These are phyloP conservation scores for Manduca sexta DNA, from an alignment of 1,140 invertebrate species.

Conservation along the genomic window DNA sequence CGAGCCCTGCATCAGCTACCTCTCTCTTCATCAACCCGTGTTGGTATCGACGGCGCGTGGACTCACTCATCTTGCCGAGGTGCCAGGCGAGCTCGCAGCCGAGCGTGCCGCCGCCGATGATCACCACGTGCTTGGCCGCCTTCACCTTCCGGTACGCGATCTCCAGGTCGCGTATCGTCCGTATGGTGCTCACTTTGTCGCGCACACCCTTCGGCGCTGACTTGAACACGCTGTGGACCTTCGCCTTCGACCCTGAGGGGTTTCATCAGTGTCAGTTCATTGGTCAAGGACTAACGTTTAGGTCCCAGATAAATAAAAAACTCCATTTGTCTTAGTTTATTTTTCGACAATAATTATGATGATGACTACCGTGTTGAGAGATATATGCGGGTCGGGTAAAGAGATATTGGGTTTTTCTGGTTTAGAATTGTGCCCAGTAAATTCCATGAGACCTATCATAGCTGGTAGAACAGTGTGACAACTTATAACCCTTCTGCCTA, in stretches of 20 bases:
- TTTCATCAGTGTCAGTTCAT: not conserved
- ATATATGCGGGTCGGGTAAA: not conserved
- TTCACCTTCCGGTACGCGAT: constrained; percentile 49
- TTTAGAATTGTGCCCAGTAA: too few relatives aligned
- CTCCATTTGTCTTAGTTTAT: not conserved
- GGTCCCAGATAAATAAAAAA: not conserved
- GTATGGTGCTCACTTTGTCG: constrained; percentile 31
- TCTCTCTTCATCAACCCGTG: too few relatives aligned
- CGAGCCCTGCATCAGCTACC: too few relatives aligned
- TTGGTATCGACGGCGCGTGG: constrained; percentile 25
- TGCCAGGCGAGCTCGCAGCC: constrained; percentile 52
- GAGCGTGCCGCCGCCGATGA: constrained; percentile 43
- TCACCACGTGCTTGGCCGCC: constrained; percentile 39
- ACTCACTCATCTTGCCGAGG: constrained; percentile 52
- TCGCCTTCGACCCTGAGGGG: constrained; percentile 41
- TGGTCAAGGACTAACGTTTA: too few relatives aligned
- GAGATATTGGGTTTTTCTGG: too few relatives aligned
- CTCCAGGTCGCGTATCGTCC: constrained; percentile 51
- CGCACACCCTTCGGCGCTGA: constrained; percentile 44
- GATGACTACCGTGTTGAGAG: not conserved
- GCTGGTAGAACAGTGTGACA: too few relatives aligned
- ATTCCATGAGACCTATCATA: too few relatives aligned
- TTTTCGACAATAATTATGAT: not conserved
- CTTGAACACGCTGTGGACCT: constrained; percentile 38
- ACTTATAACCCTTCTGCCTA: too few relatives aligned